Conservation (phyloP, 1,140 invertebrate species). For the Ephestia elutella region DNA sequence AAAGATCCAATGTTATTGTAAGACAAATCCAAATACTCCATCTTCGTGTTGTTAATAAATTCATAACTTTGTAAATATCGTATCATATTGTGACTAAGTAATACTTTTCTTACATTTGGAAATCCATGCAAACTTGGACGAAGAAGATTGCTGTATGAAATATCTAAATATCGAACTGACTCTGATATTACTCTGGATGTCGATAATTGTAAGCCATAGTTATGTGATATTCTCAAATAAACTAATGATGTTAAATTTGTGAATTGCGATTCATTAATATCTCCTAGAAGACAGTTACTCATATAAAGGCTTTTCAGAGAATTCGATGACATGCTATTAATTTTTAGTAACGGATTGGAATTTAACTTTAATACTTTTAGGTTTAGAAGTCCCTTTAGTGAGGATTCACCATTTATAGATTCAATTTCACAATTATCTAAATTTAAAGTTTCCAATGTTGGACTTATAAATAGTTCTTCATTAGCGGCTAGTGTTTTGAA, state of each 20-base stretch:
- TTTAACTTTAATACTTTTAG: slow-evolving; percentile 73
- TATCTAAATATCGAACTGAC: slow-evolving; percentile 76
- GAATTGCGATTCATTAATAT: slow-evolving; percentile 66
- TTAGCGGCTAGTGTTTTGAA: slow-evolving; percentile 59
- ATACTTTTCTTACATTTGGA: slow-evolving; percentile 74
- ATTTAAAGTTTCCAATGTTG: slow-evolving; percentile 68
- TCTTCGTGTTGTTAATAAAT: slow-evolving; percentile 76
- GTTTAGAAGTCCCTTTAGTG: slow-evolving; percentile 70
- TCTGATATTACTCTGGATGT: slow-evolving; percentile 59
- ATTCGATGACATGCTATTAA: slow-evolving; percentile 69
- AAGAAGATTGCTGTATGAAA: slow-evolving; percentile 79
- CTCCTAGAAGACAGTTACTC: slow-evolving; percentile 73
- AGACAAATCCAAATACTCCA: slow-evolving; percentile 79
- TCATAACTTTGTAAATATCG: slow-evolving; percentile 71
- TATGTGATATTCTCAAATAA: slow-evolving; percentile 72
- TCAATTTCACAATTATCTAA: slow-evolving; percentile 73
- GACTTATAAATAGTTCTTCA: slow-evolving; percentile 69
- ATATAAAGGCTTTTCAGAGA: slow-evolving; percentile 74
- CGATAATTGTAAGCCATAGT: slow-evolving; percentile 70
- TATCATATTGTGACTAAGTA: slow-evolving; percentile 78
- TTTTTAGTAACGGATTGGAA: slow-evolving; percentile 68
- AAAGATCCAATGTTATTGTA: slow-evolving; percentile 76
- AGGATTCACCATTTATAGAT: slow-evolving; percentile 66
- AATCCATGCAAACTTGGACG: slow-evolving; percentile 76
- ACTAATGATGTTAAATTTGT: slow-evolving; percentile 68